Evolutionary conservation across 2,113 vertebrate species (phyloP).

Genomic region (Eulacestoma nigropectus): DNA sequence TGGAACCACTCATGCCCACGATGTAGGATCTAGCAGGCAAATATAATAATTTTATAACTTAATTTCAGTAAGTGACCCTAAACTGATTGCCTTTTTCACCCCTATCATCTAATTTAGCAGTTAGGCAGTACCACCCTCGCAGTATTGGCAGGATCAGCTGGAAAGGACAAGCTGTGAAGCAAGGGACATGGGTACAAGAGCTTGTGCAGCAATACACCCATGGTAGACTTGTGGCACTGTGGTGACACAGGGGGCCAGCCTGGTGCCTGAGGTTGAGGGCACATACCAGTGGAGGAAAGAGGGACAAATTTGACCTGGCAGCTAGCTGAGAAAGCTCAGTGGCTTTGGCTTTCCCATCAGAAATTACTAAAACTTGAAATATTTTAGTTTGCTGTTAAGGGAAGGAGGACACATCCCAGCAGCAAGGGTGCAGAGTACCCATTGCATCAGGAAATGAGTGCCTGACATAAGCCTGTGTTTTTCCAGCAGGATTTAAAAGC

Average conservation of each 20-base stretch:
- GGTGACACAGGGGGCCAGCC: rapidly evolving
- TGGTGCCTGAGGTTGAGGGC: rapidly evolving
- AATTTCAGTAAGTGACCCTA: not conserved
- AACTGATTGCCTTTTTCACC: not conserved
- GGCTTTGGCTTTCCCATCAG: not conserved
- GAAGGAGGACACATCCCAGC: not conserved
- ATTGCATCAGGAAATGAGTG: not conserved
- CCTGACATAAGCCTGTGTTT: not conserved
- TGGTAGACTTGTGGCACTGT: not conserved
- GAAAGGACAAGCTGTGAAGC: not conserved
- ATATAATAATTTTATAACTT: not conserved
- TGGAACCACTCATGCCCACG: not conserved
- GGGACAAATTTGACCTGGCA: not conserved
- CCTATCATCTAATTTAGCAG: not conserved
- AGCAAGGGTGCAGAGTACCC: not conserved
- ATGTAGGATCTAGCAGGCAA: not conserved
- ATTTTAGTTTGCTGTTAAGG: not conserved
- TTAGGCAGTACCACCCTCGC: not conserved
- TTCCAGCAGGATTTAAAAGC: not conserved
- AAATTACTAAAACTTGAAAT: not conserved
- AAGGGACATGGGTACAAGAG: not conserved
- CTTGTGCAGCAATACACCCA: rapidly evolving
- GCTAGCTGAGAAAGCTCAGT: not conserved
- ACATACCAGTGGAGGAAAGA: not conserved
- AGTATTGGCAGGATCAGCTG: not conserved